phyloP scores from a whole-genome alignment of 1,140 invertebrate species.

The Cardiocondyla obscurior region DNA sequence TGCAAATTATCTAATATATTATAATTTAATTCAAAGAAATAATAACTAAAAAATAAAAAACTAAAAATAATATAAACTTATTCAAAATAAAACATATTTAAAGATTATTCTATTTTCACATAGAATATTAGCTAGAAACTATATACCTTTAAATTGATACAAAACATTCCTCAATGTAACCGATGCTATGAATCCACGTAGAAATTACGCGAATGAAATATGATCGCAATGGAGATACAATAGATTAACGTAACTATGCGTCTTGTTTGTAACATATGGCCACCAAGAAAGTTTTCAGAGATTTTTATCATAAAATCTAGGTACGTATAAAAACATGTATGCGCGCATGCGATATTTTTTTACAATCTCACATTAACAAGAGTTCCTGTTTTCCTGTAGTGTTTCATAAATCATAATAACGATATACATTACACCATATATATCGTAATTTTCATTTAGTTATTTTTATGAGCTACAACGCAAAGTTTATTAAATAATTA shows the following conservation, averaged over 20 bases:
- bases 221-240: slow-evolving; percentile 15
- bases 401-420: background rate
- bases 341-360: background rate
- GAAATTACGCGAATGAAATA: background rate
- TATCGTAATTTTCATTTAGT: slow-evolving; percentile 10
- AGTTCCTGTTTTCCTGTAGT: background rate
- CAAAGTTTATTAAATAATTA: slow-evolving; percentile 25
- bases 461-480: background rate
- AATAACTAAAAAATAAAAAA: slow-evolving; percentile 2
- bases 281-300: background rate
- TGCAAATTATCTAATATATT: background rate
- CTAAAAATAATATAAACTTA: background rate
- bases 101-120: background rate
- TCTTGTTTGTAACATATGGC: slow-evolving; percentile 31
- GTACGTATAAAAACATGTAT: background rate
- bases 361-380: background rate
- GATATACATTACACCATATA: background rate
- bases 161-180: background rate
- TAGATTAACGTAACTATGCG: slow-evolving; percentile 27
- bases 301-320: slow-evolving; percentile 1
- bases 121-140: slow-evolving; percentile 4
- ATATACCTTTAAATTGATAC: slow-evolving; percentile 14
- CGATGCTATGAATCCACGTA: background rate
- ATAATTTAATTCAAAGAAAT: background rate
- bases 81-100: slow-evolving; percentile 17